phyloP scores from a whole-genome alignment of 2,113 vertebrate species.

The Aphelocoma coerulescens region DNA sequence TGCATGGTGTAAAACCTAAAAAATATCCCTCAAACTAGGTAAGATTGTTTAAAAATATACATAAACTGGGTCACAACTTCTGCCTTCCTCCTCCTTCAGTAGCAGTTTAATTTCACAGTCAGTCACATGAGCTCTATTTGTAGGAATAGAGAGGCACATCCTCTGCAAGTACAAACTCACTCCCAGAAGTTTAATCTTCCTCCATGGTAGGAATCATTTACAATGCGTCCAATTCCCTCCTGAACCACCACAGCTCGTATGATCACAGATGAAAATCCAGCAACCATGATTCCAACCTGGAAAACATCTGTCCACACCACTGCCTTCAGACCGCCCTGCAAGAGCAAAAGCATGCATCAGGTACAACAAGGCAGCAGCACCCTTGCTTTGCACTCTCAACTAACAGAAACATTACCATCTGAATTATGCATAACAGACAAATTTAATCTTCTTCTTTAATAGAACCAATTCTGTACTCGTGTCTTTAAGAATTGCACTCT shows the following conservation, averaged over 20 bases:
- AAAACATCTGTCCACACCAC: conserved; percentile 94
- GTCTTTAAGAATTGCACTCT: not conserved
- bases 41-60: not conserved
- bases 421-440: rapidly evolving
- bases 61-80: not conserved
- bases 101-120: not conserved
- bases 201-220: conserved; percentile 80
- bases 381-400: not conserved
- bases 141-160: not conserved
- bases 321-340: conserved; percentile 88
- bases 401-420: not conserved
- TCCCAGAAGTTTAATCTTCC: conserved; percentile 86
- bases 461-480: not conserved
- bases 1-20: not conserved
- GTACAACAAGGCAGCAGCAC: not conserved
- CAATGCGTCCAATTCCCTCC: conserved; percentile 74
- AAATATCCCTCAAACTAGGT: not conserved
- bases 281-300: conserved; percentile 87
- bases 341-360: not conserved
- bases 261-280: conserved; percentile 85
- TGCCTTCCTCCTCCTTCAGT: not conserved
- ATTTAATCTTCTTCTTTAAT: not conserved
- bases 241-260: conserved; percentile 76
- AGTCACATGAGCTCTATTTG: not conserved
- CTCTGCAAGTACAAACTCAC: conserved; percentile 74